Evolutionary conservation across 2,113 vertebrate species (phyloP).

Genomic region (Miniopterus natalensis): DNA sequence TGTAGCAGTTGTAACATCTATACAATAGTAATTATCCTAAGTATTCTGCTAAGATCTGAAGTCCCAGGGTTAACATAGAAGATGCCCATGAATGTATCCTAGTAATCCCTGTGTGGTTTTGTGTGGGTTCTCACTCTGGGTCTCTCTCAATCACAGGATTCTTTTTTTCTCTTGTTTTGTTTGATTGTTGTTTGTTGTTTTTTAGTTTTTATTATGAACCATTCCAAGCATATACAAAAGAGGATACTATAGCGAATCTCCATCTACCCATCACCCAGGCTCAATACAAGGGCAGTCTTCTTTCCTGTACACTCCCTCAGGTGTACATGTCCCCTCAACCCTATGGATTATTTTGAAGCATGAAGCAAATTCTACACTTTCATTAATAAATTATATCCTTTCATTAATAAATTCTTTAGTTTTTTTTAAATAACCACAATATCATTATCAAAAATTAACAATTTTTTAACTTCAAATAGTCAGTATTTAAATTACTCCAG

Average conservation of each 20-base stretch:
- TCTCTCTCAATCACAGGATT: background rate
- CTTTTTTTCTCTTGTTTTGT: background rate
- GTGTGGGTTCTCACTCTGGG: background rate
- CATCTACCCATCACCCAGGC: background rate
- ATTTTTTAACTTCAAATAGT: background rate
- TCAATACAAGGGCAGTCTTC: background rate
- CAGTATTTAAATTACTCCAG: constrained; percentile 31
- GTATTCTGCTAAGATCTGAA: background rate
- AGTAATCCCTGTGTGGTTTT: background rate
- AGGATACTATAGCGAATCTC: background rate
- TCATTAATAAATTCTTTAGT: background rate
- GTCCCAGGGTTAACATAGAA: constrained; percentile 14
- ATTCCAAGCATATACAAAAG: background rate
- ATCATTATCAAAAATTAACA: background rate
- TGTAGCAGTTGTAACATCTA: background rate
- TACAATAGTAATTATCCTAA: background rate
- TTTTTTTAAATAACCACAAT: background rate
- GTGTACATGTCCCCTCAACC: background rate
- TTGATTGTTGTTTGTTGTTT: background rate
- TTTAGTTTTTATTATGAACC: constrained; percentile 3
- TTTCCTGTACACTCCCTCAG: background rate
- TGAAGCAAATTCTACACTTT: background rate
- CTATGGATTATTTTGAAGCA: background rate
- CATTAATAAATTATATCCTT: background rate
- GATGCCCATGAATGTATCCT: background rate